Evolutionary conservation across 2,113 vertebrate species (phyloP).

Genomic region (Dissostichus mawsoni): DNA sequence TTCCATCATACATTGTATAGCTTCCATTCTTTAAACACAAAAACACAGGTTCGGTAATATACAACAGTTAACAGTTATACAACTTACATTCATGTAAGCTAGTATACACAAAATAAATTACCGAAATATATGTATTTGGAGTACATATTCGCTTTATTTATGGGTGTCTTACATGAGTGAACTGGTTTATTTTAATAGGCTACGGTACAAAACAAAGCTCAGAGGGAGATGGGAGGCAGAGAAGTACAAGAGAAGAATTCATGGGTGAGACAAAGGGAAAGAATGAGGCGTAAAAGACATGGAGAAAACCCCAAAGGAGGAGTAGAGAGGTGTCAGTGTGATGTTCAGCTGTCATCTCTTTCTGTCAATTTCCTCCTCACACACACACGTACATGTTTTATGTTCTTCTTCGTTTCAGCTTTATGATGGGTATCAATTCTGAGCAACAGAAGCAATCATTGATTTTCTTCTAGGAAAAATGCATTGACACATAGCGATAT

Average conservation of each 20-base stretch:
- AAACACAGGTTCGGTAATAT: neutral
- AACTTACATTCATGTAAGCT: neutral
- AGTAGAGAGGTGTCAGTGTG: neutral
- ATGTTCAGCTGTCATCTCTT: slow-evolving; percentile 39
- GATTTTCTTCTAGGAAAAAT: neutral
- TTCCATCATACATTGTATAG: too few species aligned
- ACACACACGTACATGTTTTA: too few species aligned
- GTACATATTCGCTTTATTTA: neutral
- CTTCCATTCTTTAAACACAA: neutral
- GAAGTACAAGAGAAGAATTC: neutral
- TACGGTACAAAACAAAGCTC: neutral
- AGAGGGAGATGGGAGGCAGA: neutral
- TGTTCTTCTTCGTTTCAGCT: too few species aligned
- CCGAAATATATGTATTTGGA: neutral
- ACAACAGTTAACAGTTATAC: neutral
- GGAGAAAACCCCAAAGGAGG: neutral
- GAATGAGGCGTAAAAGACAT: too few species aligned
- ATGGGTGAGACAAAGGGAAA: neutral
- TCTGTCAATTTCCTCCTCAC: slow-evolving; percentile 5
- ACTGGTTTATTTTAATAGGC: slow-evolving; percentile 1
- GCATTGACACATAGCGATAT: neutral
- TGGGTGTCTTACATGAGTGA: neutral
- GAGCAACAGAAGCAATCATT: neutral
- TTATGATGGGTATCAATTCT: neutral
- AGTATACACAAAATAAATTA: neutral